Evolutionary conservation across 1,140 invertebrate species (phyloP), one percentile per base, ranked within the genome.

Genomic region (Drosophila azteca): DNA sequence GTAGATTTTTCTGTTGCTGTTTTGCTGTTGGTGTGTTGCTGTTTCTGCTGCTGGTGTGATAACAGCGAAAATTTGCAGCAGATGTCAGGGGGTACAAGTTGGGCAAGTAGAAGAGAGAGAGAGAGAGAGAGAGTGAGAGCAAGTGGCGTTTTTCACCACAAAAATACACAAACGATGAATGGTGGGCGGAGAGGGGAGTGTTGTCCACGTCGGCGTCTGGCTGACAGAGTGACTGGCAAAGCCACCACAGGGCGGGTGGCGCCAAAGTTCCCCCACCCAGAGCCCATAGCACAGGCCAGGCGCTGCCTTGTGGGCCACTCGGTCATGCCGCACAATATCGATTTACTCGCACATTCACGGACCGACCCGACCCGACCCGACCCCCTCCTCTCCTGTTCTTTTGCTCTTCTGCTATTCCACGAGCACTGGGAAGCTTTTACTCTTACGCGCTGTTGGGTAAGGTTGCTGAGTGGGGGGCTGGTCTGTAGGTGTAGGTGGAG

Each of bases 281-380:
- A 31, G 29, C 7, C 49, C 49, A 24, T n/a, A 43, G 50, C 51
- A 63, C 50, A 60, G 44, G 39, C 70, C 22, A 48, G 57, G 53
- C 51, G 53, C 65, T 46, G 77, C 66, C 79, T 79, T 89, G 84
- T 83, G 79, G 83, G 83, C 83, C 83, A 88, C 77, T 88, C 83
- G 84, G 84, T 88, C 88, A 88, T 74, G 83, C 82, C 82, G 83
- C 82, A 85, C 75, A 88, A 77, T 90, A 90, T 90, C 85, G 85
- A 90, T 90, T 90, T 80, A 76, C 82, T 13, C 51, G 7, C 57
- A 26, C 20, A 50, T 39, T 50, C 45, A 26, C 45, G 48, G 20
- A 41, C 54, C n/a, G 11, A 41, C 45, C n/a, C 29, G 15, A 41
- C 45, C n/a, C 29, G 15, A 43, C 15, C 17, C 17, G 24, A 6